Evolutionary conservation across 2,113 vertebrate species (phyloP).

Genomic region (Tragulus kanchil): DNA sequence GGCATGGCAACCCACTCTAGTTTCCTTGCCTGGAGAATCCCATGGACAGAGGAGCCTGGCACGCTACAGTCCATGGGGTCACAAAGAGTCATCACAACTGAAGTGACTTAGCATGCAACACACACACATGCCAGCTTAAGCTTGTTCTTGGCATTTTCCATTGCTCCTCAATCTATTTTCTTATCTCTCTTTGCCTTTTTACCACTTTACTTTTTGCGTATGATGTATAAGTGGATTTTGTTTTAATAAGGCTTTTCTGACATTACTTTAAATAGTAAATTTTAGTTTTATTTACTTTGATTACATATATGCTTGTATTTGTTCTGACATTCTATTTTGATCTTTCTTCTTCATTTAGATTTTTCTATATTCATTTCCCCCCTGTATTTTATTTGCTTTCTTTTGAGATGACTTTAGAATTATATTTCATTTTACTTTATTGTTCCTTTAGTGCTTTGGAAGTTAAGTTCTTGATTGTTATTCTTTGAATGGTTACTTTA

Average conservation of each 20-base stretch:
- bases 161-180: neutral
- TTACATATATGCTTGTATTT: neutral
- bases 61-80: neutral
- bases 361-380: neutral
- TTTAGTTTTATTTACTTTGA: neutral
- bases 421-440: neutral
- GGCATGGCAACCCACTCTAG: neutral
- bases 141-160: neutral
- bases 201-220: neutral
- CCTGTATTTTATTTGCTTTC: neutral
- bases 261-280: neutral
- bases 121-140: neutral
- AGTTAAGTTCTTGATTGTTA: neutral
- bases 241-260: neutral
- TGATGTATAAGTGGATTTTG: neutral
- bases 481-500: neutral
- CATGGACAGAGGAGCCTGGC: neutral
- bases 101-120: fast-evolving
- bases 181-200: neutral
- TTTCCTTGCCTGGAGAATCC: neutral
- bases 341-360: neutral
- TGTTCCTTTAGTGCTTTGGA: neutral
- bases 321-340: neutral
- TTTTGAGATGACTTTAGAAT: neutral
- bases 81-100: neutral